Percentiles rank a stretch among this genome's conserved stretches.
These are phyloP conservation scores for Pollachius pollachius DNA, from an alignment of 2,113 vertebrate genomes.

Conservation along the genomic window DNA sequence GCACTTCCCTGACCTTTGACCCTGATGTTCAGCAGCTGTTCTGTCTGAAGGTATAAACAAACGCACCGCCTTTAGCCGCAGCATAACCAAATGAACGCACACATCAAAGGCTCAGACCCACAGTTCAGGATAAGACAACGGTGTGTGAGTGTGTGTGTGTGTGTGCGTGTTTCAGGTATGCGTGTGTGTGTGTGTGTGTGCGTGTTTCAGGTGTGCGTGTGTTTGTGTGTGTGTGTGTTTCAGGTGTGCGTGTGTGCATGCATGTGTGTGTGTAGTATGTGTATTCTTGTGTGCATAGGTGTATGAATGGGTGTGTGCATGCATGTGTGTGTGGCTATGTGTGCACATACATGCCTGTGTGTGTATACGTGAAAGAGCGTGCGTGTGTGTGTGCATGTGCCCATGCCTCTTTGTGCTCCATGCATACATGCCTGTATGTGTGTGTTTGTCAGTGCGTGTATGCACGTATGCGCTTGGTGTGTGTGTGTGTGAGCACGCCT, in stretches of 20 bases:
- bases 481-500: constrained; percentile 26
- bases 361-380: constrained; percentile 1
- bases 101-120: no score
- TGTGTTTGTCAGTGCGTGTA: background rate
- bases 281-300: constrained; percentile 18
- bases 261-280: constrained; percentile 53
- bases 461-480: constrained; percentile 61
- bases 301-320: background rate
- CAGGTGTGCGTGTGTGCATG: background rate
- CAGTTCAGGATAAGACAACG: no score
- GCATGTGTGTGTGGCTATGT: constrained; percentile 28
- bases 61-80: no score
- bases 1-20: constrained; percentile 7
- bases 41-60: background rate
- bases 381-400: constrained; percentile 1
- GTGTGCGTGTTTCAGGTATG: no score
- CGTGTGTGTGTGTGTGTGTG: constrained; percentile 7
- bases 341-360: constrained; percentile 33
- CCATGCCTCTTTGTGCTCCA: constrained; percentile 87
- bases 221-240: background rate
- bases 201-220: background rate
- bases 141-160: no score
- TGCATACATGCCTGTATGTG: constrained; percentile 68
- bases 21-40: constrained; percentile 47
- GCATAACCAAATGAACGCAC: no score